Conservation (phyloP, 2,797 vertebrate genomes). For the Siniperca scherzeri region DNA sequence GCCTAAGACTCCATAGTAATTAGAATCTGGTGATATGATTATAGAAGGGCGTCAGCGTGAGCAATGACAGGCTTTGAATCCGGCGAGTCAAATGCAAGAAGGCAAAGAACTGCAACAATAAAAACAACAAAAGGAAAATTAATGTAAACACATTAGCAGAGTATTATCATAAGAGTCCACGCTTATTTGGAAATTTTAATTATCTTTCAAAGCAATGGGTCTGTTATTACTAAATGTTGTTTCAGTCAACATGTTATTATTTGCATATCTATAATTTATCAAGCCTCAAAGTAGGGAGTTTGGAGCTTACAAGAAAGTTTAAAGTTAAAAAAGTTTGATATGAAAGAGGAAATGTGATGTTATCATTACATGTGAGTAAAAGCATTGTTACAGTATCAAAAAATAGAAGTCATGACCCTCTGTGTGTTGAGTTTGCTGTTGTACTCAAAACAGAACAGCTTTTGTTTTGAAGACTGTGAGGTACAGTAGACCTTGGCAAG, state of each 20-base stretch:
- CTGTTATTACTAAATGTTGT: conserved; percentile 30
- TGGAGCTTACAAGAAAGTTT: conserved; percentile 18
- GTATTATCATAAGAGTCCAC: conserved; percentile 43
- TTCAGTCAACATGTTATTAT: conserved; percentile 32
- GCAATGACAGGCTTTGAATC: conserved; percentile 66
- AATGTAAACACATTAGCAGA: conserved; percentile 62
- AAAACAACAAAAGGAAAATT: conserved; percentile 56
- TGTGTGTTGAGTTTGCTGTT: neutral
- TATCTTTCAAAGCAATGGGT: conserved; percentile 51
- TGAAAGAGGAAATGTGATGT: neutral
- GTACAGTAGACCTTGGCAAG: conserved; percentile 9
- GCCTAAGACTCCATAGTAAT: conserved; percentile 69
- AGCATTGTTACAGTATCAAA: neutral
- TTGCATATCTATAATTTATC: conserved; percentile 25
- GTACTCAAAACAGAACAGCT: neutral
- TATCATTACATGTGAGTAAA: neutral
- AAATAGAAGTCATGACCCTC: neutral
- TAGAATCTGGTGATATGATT: conserved; percentile 73
- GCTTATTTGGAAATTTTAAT: conserved; percentile 61
- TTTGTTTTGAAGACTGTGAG: conserved; percentile 19
- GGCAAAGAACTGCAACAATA: conserved; percentile 54
- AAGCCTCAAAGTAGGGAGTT: neutral
- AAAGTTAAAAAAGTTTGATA: conserved; percentile 11
- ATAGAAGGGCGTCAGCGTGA: conserved; percentile 56
- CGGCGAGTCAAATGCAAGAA: conserved; percentile 35